Conservation (phyloP, 2,113 vertebrate species). For the Protomyctophum bolini region DNA sequence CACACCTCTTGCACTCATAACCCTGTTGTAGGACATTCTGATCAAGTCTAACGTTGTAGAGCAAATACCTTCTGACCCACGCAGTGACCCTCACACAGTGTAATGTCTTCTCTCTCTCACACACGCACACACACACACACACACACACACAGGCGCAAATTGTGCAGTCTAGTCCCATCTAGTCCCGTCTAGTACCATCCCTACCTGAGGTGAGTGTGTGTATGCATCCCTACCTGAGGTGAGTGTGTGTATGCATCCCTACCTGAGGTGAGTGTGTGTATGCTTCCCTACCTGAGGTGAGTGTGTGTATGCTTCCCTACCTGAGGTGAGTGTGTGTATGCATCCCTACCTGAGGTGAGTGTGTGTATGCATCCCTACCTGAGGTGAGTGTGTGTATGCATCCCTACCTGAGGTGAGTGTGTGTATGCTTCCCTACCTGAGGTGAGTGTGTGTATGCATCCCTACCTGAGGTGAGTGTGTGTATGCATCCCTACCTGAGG, state of each 20-base stretch:
- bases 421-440: no score
- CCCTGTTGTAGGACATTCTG: constrained; percentile 24
- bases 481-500: not conserved
- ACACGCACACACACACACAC: not conserved
- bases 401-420: no score
- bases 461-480: not conserved
- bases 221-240: no score
- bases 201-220: no score
- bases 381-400: no score
- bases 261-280: no score
- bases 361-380: no score
- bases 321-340: not conserved
- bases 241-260: not conserved
- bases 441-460: no score
- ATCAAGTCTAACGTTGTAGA: constrained; percentile 45
- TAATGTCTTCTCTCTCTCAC: constrained; percentile 28
- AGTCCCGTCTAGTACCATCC: no score
- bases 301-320: no score
- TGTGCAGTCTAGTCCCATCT: constrained; percentile 45
- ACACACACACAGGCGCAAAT: constrained; percentile 31
- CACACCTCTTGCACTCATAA: not conserved
- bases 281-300: no score
- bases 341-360: no score
- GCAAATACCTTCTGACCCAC: constrained; percentile 53
- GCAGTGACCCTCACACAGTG: constrained; percentile 52